Conservation (phyloP, 2,113 vertebrate species). For the Aptenodytes patagonicus region DNA sequence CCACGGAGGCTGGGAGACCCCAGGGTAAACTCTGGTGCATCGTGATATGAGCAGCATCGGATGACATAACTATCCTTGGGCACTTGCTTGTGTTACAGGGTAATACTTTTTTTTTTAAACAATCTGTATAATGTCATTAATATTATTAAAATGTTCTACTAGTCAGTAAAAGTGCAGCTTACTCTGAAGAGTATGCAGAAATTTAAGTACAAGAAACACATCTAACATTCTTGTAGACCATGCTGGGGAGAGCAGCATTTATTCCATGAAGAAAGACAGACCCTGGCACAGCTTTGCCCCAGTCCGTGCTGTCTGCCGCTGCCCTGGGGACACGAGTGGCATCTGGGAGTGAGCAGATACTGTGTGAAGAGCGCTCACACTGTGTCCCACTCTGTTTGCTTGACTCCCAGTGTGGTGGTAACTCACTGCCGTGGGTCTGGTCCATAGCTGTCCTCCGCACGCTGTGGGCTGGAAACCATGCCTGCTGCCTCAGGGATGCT, state of each 20-base stretch:
- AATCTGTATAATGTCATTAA: neutral
- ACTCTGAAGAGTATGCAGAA: neutral
- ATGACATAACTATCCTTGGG: neutral
- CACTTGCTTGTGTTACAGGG: neutral
- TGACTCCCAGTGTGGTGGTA: rapidly evolving
- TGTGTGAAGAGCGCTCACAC: rapidly evolving
- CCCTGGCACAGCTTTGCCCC: neutral
- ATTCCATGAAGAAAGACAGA: neutral
- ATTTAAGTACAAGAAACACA: neutral
- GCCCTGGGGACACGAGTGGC: rapidly evolving
- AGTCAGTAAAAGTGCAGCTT: neutral
- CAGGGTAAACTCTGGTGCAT: neutral
- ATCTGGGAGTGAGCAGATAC: rapidly evolving
- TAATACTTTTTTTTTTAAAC: neutral
- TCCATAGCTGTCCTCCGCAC: neutral
- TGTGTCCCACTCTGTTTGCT: rapidly evolving
- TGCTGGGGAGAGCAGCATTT: neutral
- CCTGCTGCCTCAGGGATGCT: rapidly evolving
- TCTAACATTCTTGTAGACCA: neutral
- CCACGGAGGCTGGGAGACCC: neutral
- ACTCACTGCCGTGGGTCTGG: rapidly evolving
- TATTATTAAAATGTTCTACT: constrained; percentile 27
- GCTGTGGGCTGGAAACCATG: rapidly evolving
- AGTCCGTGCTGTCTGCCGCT: rapidly evolving
- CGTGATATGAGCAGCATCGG: neutral